phyloP scores from a whole-genome alignment of 2,113 vertebrate species.

The Cebidichthys violaceus region DNA sequence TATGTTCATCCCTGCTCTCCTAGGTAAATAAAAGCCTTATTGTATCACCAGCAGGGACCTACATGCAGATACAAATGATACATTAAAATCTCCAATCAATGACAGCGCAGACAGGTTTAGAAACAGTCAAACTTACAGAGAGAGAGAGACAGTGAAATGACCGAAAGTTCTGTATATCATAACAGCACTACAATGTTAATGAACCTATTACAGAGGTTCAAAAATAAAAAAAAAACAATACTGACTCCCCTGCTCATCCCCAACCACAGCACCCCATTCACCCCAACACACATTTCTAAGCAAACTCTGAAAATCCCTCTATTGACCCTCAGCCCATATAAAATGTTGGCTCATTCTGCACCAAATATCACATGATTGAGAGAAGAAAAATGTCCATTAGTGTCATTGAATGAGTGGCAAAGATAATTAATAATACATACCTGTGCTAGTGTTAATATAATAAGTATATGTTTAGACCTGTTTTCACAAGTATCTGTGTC shows the following conservation, averaged over 20 bases:
- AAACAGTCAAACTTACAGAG: not conserved
- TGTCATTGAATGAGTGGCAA: too few relatives aligned
- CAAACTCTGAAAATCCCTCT: conserved; percentile 6
- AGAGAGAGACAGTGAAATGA: too few relatives aligned
- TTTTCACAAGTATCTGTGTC: not conserved
- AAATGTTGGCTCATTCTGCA: not conserved
- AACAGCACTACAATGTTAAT: not conserved
- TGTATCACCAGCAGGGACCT: not conserved
- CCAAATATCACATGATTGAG: not conserved
- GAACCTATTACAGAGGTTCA: not conserved
- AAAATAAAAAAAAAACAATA: not conserved
- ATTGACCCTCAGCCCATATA: conserved; percentile 14
- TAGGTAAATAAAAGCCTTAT: not conserved
- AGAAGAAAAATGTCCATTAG: not conserved
- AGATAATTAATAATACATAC: not conserved
- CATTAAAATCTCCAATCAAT: not conserved
- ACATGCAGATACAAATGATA: not conserved
- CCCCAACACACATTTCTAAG: not conserved
- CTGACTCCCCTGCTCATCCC: not conserved
- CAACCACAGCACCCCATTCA: not conserved
- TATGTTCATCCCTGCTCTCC: not conserved
- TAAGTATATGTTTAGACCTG: not conserved
- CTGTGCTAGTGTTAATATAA: not conserved
- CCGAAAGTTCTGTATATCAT: not conserved
- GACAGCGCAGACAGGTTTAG: not conserved